Evolutionary conservation across 92 coral and sea anemone species (phyloP), one percentile per base, ranked within the genome.

Genomic region (Paragorgia papillata): DNA sequence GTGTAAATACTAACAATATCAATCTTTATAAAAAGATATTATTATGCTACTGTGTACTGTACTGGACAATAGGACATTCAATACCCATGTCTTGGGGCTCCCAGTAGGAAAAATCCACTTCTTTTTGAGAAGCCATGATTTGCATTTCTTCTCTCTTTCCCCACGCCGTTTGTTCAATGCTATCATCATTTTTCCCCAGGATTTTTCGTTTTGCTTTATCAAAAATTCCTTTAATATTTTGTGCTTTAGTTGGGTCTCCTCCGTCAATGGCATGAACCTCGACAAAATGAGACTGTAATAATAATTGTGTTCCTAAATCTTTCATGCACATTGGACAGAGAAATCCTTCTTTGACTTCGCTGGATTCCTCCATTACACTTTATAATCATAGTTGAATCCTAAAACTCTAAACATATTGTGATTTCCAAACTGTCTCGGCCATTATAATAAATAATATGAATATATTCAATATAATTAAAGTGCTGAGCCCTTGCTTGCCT

Each of bases 281-380:
- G 37, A 84, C 94, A 60, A 94, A 94, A 87, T 94, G 98, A 62
- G 80, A 70, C 49, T 87, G 90, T 34, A 94, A 80, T 34, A 78
- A 65, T 19, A 81, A 35, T 7, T 90, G 90, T 8, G 84, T 61
- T 13, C 87, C 84, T 48, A 94, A 82, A 66, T 90, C 97, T 75
- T 91, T 94, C 89, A 90, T 83, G 35, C 98, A 94, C 56, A 90
- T 83, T 32, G 98, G 98, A 66, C 98, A 94, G 18, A 94, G 80
- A 63, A 94, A 94, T 3, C 98, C 98, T 68, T 94, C 98, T 66
- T 92, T 89, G 54, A 94, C 89, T 9, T 80, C 78, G 51, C 3
- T 48, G 7, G 49, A 71, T 51, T 71, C 64, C 1, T 30, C 78
- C 63, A 71, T 46, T n/a, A n/a, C n/a, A n/a, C n/a, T n/a, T n/a